A percentile compares a stretch with the other conserved stretches of the same genome.
Conservation (phyloP, 2,888 invertebrate genomes). For the Ornithoptera alexandrae region DNA sequence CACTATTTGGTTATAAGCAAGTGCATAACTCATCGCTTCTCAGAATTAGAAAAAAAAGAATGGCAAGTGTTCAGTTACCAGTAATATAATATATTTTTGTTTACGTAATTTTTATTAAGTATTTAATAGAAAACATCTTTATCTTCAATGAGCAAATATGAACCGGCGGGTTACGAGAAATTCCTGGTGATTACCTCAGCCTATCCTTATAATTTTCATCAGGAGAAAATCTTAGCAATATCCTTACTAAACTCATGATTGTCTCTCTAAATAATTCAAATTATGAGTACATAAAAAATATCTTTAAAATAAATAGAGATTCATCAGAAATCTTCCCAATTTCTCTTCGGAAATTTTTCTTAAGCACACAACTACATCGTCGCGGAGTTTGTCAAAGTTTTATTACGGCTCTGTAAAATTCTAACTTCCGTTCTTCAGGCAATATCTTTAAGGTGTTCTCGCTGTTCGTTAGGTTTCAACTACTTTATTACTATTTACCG, state of each 20-base stretch:
- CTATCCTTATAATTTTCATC: neutral
- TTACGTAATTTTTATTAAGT: no score
- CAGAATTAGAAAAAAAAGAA: no score
- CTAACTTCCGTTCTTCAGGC: constrained; percentile 6
- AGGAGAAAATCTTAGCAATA: no score
- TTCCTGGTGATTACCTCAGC: neutral
- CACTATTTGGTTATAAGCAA: no score
- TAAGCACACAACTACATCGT: constrained; percentile 16
- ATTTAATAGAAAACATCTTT: no score
- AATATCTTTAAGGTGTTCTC: constrained; percentile 14
- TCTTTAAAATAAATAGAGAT: constrained; percentile 1
- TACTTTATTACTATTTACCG: constrained; percentile 11
- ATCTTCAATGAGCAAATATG: neutral
- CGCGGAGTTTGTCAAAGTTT: constrained; percentile 8
- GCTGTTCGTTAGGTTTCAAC: constrained; percentile 1
- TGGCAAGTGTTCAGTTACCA: no score
- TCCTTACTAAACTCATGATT: no score
- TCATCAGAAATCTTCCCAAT: constrained; percentile 16
- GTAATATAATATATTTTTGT: neutral
- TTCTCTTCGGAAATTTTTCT: constrained; percentile 9
- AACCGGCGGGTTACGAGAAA: neutral
- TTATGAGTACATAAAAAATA: neutral
- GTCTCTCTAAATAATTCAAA: neutral
- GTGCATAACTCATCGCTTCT: no score
- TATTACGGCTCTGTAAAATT: constrained; percentile 9